Evolutionary conservation across 2,888 invertebrate species (phyloP), one percentile per base, ranked within the genome.

Genomic region (Erebia epiphron): DNA sequence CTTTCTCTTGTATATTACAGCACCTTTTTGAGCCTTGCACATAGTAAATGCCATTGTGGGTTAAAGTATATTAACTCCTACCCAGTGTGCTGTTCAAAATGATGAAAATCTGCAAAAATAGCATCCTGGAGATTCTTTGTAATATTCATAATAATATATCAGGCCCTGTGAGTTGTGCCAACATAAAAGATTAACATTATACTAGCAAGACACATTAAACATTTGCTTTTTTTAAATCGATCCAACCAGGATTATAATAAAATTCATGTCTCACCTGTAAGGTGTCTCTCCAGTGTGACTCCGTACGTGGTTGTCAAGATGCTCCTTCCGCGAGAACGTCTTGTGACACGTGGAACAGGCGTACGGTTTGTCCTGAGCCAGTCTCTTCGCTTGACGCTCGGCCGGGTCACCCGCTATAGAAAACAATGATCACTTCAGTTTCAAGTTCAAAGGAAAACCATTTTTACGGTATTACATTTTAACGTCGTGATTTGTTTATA

Each of bases 201-300:
- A 50, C 50, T 10, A 13, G 50, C 13, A 26, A 26, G 11, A 50
- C 35, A 35, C 7, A 35, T 35, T 7, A 5, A 35, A 7, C 35
- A 35, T 35, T 35, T 35, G 35, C 35, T 7, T 35, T 35, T 35
- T 35, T 7, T 35, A 35, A 35, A 35, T 35, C 35, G 35, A 35
- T 7, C 35, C 35, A 35, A 35, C 35, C 5, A 35, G 35, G 35
- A 35, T 35, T 35, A 35, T 35, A 7, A 35, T 35, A 35, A 35
- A 7, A 35, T 35, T 5, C 16, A 41, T 41, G 8, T 41, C 46
- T 61, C 21, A 61, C 95, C 95, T 94, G 88, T 97, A 97, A 1
- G 97, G 97, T 41, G 97, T 97, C 88, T 97, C 97, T 66, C 97
- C 97, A 65, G 97, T 97, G 85, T 96, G 97, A 89, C 97, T 96